Evolutionary conservation across 2,113 vertebrate genomes (phyloP), one percentile per base, ranked within the genome.

Genomic region (Rhea pennata): DNA sequence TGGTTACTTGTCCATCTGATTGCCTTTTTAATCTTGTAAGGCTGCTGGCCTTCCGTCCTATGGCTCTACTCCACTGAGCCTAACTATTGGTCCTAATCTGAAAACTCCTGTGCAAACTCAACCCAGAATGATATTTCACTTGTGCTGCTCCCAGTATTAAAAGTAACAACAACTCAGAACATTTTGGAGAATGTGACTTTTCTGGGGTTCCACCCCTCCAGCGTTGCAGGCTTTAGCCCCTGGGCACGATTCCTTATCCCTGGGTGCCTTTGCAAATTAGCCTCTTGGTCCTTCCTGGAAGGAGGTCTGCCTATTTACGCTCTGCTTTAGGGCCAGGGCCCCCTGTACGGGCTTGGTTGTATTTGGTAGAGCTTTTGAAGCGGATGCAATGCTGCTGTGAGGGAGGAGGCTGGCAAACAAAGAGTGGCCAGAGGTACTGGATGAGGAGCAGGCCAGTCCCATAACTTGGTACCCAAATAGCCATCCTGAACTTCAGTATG

Each of bases 61-160:
- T 0, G 6, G 3, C 10, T 56, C 54, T 54, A 1, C 66, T 65
- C 24, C 12, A 3, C 24, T 5, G 15, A 7, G 13, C 4, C 9
- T 5, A 50, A 29, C 12, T 0, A 0, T 75, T 12, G 44, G 51
- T 66, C n/a, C 74, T 75, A 23, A 46, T 62, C 42, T 42, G 27
- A 40, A 42, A 51, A 36, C 42, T 36, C 53, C 17, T 39, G 27
- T 33, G 39, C 50, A 29, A 36, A 27, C 53, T 64, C 48, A 21
- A 9, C 7, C 9, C 59, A 62, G 16, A 36, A 31, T 9, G 12
- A 6, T 39, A 24, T 62, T 91, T 84, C 27, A 1, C 46, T 48
- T 15, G 36, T 36, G 36, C 36, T 36, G 36, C 21, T 13, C 64
- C 6, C 51, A 12, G 46, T 14, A 51, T 46, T 44, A 84, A 80